A percentile compares a stretch with the other conserved stretches of the same genome.
Evolutionary conservation across 2,888 invertebrate species (phyloP).

Genomic region (Tridacna gigas): DNA sequence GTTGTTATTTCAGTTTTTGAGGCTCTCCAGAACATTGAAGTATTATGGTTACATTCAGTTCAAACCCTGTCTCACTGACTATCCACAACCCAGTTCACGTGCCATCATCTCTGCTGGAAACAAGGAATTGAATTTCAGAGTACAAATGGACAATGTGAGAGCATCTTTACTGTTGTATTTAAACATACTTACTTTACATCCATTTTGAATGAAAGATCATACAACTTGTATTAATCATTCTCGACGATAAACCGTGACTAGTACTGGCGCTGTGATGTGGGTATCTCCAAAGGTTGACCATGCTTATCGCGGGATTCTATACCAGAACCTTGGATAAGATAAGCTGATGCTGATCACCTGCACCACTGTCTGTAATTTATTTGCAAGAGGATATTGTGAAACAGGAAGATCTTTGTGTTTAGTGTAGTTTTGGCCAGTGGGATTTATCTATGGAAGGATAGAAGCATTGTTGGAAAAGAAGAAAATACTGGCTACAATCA

Average conservation of each 20-base stretch:
- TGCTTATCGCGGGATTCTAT: too few relatives aligned
- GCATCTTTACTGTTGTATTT: background rate
- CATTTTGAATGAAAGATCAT: too few relatives aligned
- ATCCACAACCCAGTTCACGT: slow-evolving; percentile 89
- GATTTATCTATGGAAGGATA: background rate
- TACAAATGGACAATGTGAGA: slow-evolving; percentile 82
- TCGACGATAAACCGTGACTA: too few relatives aligned
- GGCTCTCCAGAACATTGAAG: slow-evolving; percentile 92
- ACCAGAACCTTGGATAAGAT: too few relatives aligned
- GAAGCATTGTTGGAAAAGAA: background rate
- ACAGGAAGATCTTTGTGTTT: background rate
- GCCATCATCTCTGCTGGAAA: slow-evolving; percentile 93
- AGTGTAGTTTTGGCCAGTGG: background rate
- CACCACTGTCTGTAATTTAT: too few relatives aligned
- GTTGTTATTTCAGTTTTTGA: slow-evolving; percentile 90
- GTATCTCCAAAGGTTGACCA: too few relatives aligned
- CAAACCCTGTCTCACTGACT: slow-evolving; percentile 91
- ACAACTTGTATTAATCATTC: too few relatives aligned
- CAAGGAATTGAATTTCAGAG: slow-evolving; percentile 91
- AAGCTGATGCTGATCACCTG: too few relatives aligned
- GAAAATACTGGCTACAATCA: background rate
- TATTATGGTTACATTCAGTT: slow-evolving; percentile 96
- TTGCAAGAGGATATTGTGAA: too few relatives aligned
- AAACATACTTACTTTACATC: too few relatives aligned
- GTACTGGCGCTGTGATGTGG: too few relatives aligned